Conservation (phyloP, 2,797 vertebrate genomes). For the Lateolabrax maculatus region DNA sequence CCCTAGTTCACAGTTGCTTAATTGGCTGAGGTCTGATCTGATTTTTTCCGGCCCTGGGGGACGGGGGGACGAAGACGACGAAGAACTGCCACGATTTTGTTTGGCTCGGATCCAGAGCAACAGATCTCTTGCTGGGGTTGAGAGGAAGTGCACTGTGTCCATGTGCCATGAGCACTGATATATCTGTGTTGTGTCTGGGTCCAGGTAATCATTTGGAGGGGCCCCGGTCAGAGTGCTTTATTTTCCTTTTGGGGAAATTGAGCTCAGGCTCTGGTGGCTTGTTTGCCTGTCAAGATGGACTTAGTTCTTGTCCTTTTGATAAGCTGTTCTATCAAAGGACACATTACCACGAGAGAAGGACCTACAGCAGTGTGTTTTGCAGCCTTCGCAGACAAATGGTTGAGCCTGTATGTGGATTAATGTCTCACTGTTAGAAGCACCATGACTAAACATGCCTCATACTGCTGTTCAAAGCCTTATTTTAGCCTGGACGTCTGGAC, state of each 20-base stretch:
- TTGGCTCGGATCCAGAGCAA: constrained; percentile 33
- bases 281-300: constrained; percentile 24
- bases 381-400: not conserved
- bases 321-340: constrained; percentile 17
- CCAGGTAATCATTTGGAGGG: constrained; percentile 16
- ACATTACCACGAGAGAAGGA: not conserved
- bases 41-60: constrained; percentile 50
- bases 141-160: constrained; percentile 32
- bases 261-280: constrained; percentile 8
- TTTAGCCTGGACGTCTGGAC: constrained; percentile 43
- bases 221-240: not conserved
- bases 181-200: constrained; percentile 24
- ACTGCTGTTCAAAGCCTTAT: constrained; percentile 42
- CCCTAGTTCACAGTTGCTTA: constrained; percentile 57
- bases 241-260: constrained; percentile 18
- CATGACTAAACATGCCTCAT: constrained; percentile 40
- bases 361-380: not conserved
- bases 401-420: constrained; percentile 4
- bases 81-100: no score
- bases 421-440: constrained; percentile 21
- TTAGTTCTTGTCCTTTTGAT: constrained; percentile 8
- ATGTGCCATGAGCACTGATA: not conserved
- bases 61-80: no score
- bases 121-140: constrained; percentile 2
- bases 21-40: constrained; percentile 70